A percentile compares a stretch with the other conserved stretches of the same genome.
These are phyloP conservation scores for Platycnemis pennipes DNA, from an alignment of 2,888 invertebrate genomes.

Conservation along the genomic window DNA sequence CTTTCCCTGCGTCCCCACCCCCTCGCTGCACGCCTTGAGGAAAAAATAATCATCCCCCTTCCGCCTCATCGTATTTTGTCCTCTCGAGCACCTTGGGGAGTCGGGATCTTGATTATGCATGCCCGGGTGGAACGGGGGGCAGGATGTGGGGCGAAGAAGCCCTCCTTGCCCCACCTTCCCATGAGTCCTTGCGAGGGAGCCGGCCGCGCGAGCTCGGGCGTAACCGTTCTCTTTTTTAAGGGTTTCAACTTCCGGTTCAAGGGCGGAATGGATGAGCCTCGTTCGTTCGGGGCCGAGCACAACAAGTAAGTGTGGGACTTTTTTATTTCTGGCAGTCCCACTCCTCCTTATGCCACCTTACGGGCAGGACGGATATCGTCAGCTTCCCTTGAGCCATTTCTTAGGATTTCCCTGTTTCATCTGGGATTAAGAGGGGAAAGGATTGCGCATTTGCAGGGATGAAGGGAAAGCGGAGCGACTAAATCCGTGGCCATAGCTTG, in stretches of 20 bases:
- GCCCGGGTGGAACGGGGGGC: neutral
- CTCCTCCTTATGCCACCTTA: neutral
- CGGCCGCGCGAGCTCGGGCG: neutral
- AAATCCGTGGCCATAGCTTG: neutral
- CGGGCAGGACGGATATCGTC: neutral
- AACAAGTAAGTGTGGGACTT: neutral
- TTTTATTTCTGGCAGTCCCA: neutral
- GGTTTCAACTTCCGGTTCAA: neutral
- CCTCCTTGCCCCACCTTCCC: neutral
- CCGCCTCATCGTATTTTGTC: neutral
- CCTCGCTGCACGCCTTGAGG: neutral
- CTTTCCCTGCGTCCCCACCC: neutral
- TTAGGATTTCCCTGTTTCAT: neutral
- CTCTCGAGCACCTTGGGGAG: neutral
- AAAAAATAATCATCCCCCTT: neutral
- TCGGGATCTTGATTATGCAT: neutral
- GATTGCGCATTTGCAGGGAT: neutral
- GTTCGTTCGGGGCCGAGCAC: neutral
- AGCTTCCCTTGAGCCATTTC: neutral
- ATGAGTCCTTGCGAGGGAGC: neutral
- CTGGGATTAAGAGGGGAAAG: neutral
- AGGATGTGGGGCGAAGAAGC: neutral
- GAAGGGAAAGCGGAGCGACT: neutral
- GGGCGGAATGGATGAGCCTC: too few species aligned
- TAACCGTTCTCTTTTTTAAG: neutral